Percentiles rank a stretch among this genome's conserved stretches.
Evolutionary conservation across 2,888 invertebrate species (phyloP).

Genomic region (Synergus itoensis): DNA sequence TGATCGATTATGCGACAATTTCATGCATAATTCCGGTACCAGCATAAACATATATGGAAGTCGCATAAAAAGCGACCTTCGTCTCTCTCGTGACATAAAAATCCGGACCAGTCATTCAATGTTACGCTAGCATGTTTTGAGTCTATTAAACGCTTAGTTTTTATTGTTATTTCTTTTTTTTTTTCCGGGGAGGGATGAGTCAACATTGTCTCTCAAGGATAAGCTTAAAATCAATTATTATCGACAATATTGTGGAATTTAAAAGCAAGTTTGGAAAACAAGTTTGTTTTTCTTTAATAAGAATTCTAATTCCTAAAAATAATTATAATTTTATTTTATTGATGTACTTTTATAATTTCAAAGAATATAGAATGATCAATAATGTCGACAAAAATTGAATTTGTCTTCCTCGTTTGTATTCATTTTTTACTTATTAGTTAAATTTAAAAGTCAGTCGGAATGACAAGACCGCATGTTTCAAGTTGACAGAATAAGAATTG

Average conservation of each 20-base stretch:
- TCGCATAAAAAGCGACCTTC: constrained; percentile 34
- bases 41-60: background rate
- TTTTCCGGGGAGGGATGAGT: background rate
- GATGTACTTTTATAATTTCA: background rate
- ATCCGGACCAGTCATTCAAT: constrained; percentile 35
- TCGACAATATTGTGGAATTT: background rate
- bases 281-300: constrained; percentile 5
- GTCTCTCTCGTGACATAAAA: constrained; percentile 22
- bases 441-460: no score
- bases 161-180: constrained; percentile 18
- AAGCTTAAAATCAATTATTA: constrained; percentile 2
- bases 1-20: constrained; percentile 17
- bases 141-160: constrained; percentile 20
- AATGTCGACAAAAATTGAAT: no score
- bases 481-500: no score
- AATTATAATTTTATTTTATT: background rate
- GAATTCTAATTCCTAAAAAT: background rate
- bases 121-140: constrained; percentile 34
- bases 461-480: no score
- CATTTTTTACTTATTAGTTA: no score
- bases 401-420: no score
- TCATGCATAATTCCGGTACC: constrained; percentile 4
- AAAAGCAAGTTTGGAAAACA: background rate
- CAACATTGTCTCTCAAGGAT: constrained; percentile 11
- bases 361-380: no score